Conservation (phyloP, 2,797 vertebrate genomes). For the Rhodeus uyekii region DNA sequence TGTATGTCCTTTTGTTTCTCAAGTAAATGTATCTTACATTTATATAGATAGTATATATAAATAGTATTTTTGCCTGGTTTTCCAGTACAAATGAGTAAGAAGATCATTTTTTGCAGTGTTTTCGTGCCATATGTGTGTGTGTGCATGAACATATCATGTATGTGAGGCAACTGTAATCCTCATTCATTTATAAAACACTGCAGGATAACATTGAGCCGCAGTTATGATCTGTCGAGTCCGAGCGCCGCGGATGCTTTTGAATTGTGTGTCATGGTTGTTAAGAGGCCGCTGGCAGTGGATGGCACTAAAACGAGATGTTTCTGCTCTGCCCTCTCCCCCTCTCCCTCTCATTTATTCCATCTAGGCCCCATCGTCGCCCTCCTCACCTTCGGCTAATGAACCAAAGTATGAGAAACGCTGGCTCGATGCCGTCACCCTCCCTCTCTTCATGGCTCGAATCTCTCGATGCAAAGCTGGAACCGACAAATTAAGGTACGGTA, state of each 20-base stretch:
- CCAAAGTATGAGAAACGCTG: constrained; percentile 94
- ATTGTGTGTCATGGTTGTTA: constrained; percentile 35
- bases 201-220: constrained; percentile 4
- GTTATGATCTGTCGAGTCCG: constrained; percentile 34
- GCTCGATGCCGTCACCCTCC: constrained; percentile 86
- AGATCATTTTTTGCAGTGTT: not conserved
- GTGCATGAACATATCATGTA: constrained; percentile 5
- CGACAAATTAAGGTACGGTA: constrained; percentile 90
- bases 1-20: not conserved
- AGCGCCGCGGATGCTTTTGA: constrained; percentile 27
- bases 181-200: constrained; percentile 44
- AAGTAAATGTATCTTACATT: not conserved
- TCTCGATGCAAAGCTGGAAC: constrained; percentile 88
- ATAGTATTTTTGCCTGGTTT: too few relatives aligned
- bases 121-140: not conserved
- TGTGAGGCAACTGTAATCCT: constrained; percentile 27
- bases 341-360: constrained; percentile 72
- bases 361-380: constrained; percentile 85
- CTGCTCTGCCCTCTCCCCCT: constrained; percentile 30
- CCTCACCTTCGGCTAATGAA: constrained; percentile 86
- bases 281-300: constrained; percentile 27
- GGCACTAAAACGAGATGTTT: constrained; percentile 55
- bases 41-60: too few relatives aligned
- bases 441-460: constrained; percentile 90
- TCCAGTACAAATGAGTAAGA: too few relatives aligned